Evolutionary conservation across 2,113 vertebrate genomes (phyloP).

Genomic region (Pelvicachromis taeniatus): DNA sequence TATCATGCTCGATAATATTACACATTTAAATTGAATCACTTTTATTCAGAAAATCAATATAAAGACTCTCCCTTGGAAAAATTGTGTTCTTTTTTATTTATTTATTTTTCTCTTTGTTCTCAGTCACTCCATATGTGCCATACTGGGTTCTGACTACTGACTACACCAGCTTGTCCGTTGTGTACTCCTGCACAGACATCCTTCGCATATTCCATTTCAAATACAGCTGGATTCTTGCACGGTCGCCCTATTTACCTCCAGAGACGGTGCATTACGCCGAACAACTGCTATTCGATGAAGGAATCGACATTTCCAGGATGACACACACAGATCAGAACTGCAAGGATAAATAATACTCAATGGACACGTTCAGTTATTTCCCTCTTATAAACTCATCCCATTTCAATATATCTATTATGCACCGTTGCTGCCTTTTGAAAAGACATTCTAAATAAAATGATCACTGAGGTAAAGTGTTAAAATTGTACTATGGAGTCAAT

Average conservation of each 20-base stretch:
- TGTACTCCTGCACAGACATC: slow-evolving; percentile 85
- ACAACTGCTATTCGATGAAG: slow-evolving; percentile 70
- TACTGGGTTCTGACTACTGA: slow-evolving; percentile 88
- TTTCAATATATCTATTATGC: fast-evolving
- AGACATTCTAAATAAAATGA: not conserved
- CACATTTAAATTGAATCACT: not conserved
- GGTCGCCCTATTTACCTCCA: slow-evolving; percentile 72
- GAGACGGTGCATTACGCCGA: slow-evolving; percentile 73
- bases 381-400: not conserved
- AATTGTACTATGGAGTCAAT: not conserved
- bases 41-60: not conserved
- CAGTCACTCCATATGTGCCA: slow-evolving; percentile 79
- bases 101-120: not conserved
- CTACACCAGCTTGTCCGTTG: slow-evolving; percentile 77
- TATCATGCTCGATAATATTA: not conserved
- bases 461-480: not conserved
- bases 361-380: not conserved
- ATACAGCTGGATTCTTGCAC: slow-evolving; percentile 82
- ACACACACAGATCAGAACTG: slow-evolving; percentile 79
- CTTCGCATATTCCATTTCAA: slow-evolving; percentile 81
- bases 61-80: not conserved
- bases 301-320: slow-evolving; percentile 76
- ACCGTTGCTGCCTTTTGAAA: not conserved
- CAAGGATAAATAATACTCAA: slow-evolving; percentile 35
- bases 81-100: not conserved